phyloP scores from a whole-genome alignment of 2,888 invertebrate genomes.

The Macrosiphum euphorbiae region DNA sequence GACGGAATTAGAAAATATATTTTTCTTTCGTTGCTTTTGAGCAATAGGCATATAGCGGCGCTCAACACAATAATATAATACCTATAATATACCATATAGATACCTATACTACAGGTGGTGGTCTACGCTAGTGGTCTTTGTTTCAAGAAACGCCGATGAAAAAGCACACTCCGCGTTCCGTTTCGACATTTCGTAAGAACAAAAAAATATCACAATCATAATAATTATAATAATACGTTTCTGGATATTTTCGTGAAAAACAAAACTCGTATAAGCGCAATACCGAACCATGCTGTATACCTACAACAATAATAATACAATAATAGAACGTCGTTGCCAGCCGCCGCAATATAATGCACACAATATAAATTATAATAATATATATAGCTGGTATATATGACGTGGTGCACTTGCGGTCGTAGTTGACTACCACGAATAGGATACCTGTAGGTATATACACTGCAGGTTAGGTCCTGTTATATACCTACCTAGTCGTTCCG shows the following conservation, averaged over 20 bases:
- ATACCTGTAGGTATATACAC: not conserved
- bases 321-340: not conserved
- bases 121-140: not conserved
- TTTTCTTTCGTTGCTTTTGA: not conserved
- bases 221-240: not conserved
- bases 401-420: not conserved
- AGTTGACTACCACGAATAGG: not conserved
- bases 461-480: no score
- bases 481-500: not conserved
- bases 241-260: slow-evolving; percentile 12
- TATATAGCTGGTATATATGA: not conserved
- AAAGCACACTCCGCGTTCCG: not conserved
- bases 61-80: not conserved
- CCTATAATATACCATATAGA: not conserved
- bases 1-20: not conserved
- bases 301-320: not conserved
- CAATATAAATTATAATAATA: not conserved
- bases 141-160: not conserved
- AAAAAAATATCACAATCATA: not conserved
- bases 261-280: not conserved
- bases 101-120: not conserved
- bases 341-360: not conserved
- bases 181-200: not conserved
- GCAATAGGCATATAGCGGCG: not conserved
- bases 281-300: not conserved